A percentile compares a stretch with the other conserved stretches of the same genome.
phyloP scores from a whole-genome alignment of 2,888 invertebrate species.

The Serrognathus titanus region DNA sequence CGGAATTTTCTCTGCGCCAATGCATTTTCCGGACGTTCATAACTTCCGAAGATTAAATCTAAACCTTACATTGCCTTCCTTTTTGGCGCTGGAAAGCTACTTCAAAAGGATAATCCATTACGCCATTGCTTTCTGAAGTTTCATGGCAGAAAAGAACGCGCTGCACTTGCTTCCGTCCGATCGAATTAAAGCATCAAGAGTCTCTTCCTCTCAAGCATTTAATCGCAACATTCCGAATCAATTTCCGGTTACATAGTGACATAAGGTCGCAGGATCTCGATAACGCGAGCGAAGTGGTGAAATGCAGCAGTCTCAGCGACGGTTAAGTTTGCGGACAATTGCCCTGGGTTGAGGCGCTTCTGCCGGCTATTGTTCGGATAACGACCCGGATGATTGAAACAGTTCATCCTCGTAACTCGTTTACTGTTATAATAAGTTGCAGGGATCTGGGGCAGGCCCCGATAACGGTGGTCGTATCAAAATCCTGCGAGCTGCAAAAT shows the following conservation, averaged over 20 bases:
- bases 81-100: no score
- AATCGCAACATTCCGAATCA: background rate
- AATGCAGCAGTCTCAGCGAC: background rate
- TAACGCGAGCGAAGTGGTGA: background rate
- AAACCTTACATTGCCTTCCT: no score
- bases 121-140: no score
- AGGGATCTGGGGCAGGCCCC: background rate
- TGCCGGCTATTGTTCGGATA: background rate
- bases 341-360: background rate
- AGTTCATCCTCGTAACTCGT: constrained; percentile 32
- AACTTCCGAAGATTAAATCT: no score
- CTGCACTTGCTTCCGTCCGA: no score
- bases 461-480: background rate
- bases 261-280: background rate
- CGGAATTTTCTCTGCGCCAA: no score
- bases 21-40: no score
- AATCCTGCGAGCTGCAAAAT: background rate
- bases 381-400: constrained; percentile 26
- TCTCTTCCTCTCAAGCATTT: background rate
- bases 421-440: constrained; percentile 23
- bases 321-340: no score
- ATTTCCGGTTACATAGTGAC: background rate
- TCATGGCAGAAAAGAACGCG: no score
- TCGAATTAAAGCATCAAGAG: background rate
- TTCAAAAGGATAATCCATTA: no score